Conservation (phyloP, 2,888 invertebrate genomes). For the Platerodrilus igneus region DNA sequence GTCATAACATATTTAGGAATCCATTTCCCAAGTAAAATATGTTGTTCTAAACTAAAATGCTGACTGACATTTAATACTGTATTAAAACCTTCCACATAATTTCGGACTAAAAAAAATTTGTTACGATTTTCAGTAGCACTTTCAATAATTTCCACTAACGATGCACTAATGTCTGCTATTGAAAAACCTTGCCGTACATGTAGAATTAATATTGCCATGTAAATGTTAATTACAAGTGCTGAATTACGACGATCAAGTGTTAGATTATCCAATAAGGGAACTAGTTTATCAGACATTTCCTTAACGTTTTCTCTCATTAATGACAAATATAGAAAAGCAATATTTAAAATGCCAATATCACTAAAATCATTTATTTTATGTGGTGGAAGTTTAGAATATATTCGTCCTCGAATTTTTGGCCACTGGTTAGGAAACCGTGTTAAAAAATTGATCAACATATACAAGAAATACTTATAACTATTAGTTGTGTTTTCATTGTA, state of each 20-base stretch:
- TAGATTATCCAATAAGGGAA: slow-evolving; percentile 34
- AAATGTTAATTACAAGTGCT: slow-evolving; percentile 36
- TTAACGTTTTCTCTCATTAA: slow-evolving; percentile 36
- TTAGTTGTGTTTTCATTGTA: slow-evolving; percentile 30
- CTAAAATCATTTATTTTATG: slow-evolving; percentile 41
- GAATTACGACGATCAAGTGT: slow-evolving; percentile 32
- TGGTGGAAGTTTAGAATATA: slow-evolving; percentile 44
- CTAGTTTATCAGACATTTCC: slow-evolving; percentile 40
- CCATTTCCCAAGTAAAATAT: slow-evolving; percentile 41
- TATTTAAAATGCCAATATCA: slow-evolving; percentile 38
- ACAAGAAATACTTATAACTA: slow-evolving; percentile 41
- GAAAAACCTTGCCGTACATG: slow-evolving; percentile 25
- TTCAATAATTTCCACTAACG: slow-evolving; percentile 33
- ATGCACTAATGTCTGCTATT: slow-evolving; percentile 32
- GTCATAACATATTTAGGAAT: slow-evolving; percentile 36
- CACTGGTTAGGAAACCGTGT: slow-evolving; percentile 40
- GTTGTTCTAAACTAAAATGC: slow-evolving; percentile 37
- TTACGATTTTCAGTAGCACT: slow-evolving; percentile 34
- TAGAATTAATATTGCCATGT: slow-evolving; percentile 38
- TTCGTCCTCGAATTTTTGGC: slow-evolving; percentile 44
- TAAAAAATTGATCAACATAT: slow-evolving; percentile 38
- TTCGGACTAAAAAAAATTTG: slow-evolving; percentile 35
- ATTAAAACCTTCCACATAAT: slow-evolving; percentile 35
- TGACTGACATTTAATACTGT: slow-evolving; percentile 32
- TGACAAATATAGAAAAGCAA: slow-evolving; percentile 38